phyloP scores from a whole-genome alignment of 2,113 vertebrate species.

The Mystacornis crossleyi region DNA sequence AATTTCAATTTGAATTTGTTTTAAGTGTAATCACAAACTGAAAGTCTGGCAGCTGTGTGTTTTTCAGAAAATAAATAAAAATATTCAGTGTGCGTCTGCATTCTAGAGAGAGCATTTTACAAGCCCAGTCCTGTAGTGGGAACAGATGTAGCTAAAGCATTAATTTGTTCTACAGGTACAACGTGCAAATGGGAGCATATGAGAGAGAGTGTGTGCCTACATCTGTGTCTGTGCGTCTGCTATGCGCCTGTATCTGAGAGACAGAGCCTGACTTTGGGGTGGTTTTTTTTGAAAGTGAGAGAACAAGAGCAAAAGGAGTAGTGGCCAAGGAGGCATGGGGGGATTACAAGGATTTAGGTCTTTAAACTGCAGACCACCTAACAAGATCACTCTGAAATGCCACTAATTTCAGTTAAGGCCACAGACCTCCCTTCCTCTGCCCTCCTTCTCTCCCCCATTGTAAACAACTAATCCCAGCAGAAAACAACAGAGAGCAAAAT shows the following conservation, averaged over 20 bases:
- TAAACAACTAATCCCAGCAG: constrained; percentile 92
- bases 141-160: constrained; percentile 73
- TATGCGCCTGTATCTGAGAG: background rate
- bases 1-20: constrained; percentile 66
- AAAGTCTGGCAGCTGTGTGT: constrained; percentile 40
- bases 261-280: constrained; percentile 38
- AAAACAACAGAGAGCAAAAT: constrained; percentile 90
- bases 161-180: constrained; percentile 75
- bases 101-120: constrained; percentile 71
- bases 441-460: constrained; percentile 78
- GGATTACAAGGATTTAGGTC: constrained; percentile 86
- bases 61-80: constrained; percentile 64
- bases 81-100: constrained; percentile 15
- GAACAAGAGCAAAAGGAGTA: constrained; percentile 68
- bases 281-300: constrained; percentile 9
- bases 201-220: background rate
- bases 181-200: background rate
- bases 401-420: constrained; percentile 92
- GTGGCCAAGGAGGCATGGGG: constrained; percentile 71
- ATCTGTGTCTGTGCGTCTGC: background rate
- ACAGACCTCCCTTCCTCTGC: constrained; percentile 82
- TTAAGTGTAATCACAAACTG: constrained; percentile 51
- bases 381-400: constrained; percentile 88
- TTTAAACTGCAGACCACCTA: constrained; percentile 87
- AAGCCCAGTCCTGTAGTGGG: constrained; percentile 71